A percentile compares a stretch with the other conserved stretches of the same genome.
These are phyloP conservation scores for Drosophila orosa DNA, from an alignment of 1,140 invertebrate species.

Conservation along the genomic window DNA sequence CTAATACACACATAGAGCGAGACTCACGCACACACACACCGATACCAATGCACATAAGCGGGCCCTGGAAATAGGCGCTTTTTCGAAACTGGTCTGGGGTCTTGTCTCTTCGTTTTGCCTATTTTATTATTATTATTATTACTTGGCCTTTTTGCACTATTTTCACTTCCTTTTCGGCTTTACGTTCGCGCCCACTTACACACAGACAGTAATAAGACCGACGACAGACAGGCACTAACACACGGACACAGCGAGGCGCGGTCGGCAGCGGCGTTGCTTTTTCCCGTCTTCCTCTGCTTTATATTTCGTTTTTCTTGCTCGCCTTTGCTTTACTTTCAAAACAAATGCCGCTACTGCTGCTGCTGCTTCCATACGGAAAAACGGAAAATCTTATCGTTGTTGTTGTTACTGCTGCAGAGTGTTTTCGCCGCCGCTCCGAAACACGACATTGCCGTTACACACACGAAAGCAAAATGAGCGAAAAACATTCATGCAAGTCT, in stretches of 20 bases:
- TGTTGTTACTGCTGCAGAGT: conserved; percentile 38
- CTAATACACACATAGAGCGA: conserved; percentile 14
- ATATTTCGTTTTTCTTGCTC: conserved; percentile 64
- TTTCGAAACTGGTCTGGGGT: conserved; percentile 77
- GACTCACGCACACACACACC: conserved; percentile 46
- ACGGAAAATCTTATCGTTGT: conserved; percentile 66
- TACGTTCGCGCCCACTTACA: conserved; percentile 53
- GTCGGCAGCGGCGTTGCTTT: conserved; percentile 52
- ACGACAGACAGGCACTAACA: conserved; percentile 29
- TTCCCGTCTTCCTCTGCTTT: conserved; percentile 52
- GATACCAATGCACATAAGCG: conserved; percentile 38
- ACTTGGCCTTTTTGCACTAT: conserved; percentile 69
- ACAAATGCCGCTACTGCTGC: conserved; percentile 69
- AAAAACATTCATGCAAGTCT: conserved; percentile 39
- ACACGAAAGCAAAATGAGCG: conserved; percentile 71
- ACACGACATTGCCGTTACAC: conserved; percentile 69
- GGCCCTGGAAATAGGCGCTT: conserved; percentile 75
- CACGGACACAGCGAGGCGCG: conserved; percentile 63
- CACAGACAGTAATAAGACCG: conserved; percentile 29
- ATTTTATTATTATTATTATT: conserved; percentile 74
- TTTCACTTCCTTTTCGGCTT: conserved; percentile 71
- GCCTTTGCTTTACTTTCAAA: conserved; percentile 73
- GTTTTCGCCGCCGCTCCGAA: conserved; percentile 58
- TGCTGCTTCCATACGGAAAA: conserved; percentile 65
- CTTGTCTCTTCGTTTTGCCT: conserved; percentile 66